These are phyloP conservation scores for Protophormia terraenovae DNA, from an alignment of 2,888 invertebrate genomes.

Conservation along the genomic window DNA sequence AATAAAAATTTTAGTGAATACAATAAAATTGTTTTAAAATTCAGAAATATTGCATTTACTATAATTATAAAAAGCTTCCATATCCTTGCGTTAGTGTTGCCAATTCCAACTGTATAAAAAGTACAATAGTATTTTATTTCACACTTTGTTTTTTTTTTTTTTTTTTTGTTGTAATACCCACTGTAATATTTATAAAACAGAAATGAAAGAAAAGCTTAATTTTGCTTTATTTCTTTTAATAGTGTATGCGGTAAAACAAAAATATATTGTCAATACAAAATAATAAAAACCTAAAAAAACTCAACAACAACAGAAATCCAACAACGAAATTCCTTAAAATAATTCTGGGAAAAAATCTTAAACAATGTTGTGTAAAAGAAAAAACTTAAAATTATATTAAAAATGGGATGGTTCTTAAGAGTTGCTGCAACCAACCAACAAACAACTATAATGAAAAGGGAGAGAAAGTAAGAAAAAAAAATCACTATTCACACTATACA, in stretches of 20 bases:
- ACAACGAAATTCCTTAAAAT: slow-evolving; percentile 14
- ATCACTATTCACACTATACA: not conserved
- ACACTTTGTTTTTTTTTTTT: too few relatives aligned
- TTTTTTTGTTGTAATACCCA: not conserved
- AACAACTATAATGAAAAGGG: not conserved
- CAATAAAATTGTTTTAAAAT: too few relatives aligned
- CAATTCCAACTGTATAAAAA: too few relatives aligned
- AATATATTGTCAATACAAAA: slow-evolving; percentile 11
- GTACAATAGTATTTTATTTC: too few relatives aligned
- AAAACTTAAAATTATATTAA: not conserved
- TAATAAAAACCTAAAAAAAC: slow-evolving; percentile 10
- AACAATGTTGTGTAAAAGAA: not conserved
- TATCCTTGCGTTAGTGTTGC: too few relatives aligned
- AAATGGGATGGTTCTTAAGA: not conserved
- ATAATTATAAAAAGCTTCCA: too few relatives aligned
- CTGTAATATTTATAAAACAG: not conserved
- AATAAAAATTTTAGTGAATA: too few relatives aligned
- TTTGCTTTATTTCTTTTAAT: not conserved
- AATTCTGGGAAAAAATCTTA: slow-evolving; percentile 22
- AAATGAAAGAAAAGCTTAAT: slow-evolving; percentile 21
- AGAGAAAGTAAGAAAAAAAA: not conserved
- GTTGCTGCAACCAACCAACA: slow-evolving; percentile 4
- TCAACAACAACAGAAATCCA: slow-evolving; percentile 3
- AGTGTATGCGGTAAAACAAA: slow-evolving; percentile 38
- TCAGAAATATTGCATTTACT: too few relatives aligned